Base-by-base conservation (phyloP, 2,888 invertebrate species). In the Brachynemurus nebulosus region DNA sequence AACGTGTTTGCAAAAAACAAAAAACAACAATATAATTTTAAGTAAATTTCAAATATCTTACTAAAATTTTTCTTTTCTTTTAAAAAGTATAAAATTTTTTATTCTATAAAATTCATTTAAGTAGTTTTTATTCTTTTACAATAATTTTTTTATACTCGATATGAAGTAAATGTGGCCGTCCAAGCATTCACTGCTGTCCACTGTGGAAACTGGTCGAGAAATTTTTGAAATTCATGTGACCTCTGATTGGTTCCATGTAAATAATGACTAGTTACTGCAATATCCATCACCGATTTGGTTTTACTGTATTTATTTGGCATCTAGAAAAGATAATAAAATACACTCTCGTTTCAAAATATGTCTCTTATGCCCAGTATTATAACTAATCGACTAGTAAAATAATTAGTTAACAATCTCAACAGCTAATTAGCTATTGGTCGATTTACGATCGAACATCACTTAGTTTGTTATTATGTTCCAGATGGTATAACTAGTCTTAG, bases 151-250 rank as follows among this genome's bases (percentile, higher is more conserved):
- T 62, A 72, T 59, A 68, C 68, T 50, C 66, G 62, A 64, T 69
- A 78, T 6, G 80, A 74, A 52, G 78, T 76, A 57, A 79, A 75
- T 41, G 78, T 72, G 2, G 80, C 76, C 46, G 76, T 75, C 83
- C 83, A 83, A 49, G 76, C 76, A 25, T 75, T 74, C 44, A 75
- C 66, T 17, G 79, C 77, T 21, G 75, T 69, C 78, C 77, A 76
- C 1, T 65, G 55, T 25, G 83, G 82, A 57, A 81, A 74, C 53
- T 73, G 67, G 11, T 56, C 57, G 50, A 79, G 61, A 51, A 80
- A 70, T 30, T 64, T 57, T 46, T 67, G 64, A 55, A 81, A 66
- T 48, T 68, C 55, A 27, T 63, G 55, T 7, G 74, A 68, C 40
- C 63, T 64, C 58, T 71, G 69, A 46, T 67, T 63, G 45, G 70